Base-by-base conservation (phyloP, 1,140 invertebrate species). In the Palaemon carinicauda region DNA sequence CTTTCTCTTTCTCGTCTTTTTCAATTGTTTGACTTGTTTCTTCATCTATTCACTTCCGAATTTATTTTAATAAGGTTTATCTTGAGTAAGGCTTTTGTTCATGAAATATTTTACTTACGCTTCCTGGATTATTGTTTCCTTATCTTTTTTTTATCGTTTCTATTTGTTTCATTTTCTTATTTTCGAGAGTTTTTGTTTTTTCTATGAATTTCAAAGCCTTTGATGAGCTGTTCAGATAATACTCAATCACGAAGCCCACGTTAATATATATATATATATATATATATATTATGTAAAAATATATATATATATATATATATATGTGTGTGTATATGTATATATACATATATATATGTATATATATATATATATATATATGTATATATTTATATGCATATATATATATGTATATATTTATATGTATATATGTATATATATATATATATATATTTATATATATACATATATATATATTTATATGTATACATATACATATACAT, bases 231-330 rank as follows among this genome's bases (percentile, higher is more conserved):
- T n/a, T n/a, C n/a, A n/a, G n/a, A n/a, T n/a, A n/a, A n/a, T n/a
- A n/a, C n/a, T n/a, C n/a, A n/a, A n/a, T n/a, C n/a, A n/a, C n/a
- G n/a, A n/a, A n/a, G n/a, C n/a, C n/a, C n/a, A n/a, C n/a, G n/a
- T n/a, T n/a, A n/a, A 60, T 60, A 60, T 60, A 24, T 60, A 60
- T 60, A 60, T 60, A 60, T 60, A 60, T 60, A 60, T 60, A 60
- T 60, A 60, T 60, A 60, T 60, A 60, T 60, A 60, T n/a, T 60
- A 60, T 60, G 14, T 60, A 60, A 4, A 60, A n/a, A 60, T 60
- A 60, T 60, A 60, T 60, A 60, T 60, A 60, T 60, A 60, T 60
- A 60, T 60, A 60, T 60, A 60, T 60, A 60, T 60, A 60, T 60
- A 60, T 60, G 14, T 60, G 14, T 60, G 14, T 60, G 14, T 60